Conservation (phyloP, 2,797 vertebrate species). For the Bufotes viridis region DNA sequence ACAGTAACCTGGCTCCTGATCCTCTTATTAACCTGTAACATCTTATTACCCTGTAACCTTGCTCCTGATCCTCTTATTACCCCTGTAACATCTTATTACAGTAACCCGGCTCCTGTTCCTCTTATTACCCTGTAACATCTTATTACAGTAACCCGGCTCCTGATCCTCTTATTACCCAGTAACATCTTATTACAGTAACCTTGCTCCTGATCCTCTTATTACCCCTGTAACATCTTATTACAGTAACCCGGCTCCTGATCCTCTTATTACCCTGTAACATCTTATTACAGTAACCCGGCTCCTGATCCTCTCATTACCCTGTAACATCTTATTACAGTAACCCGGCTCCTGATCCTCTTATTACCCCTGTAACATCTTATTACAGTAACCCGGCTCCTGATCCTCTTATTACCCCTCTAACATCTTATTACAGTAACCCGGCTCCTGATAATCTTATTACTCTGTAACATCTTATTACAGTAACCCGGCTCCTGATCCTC, state of each 20-base stretch:
- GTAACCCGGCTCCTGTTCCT: slow-evolving; percentile 10
- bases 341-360: slow-evolving; percentile 12
- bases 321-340: slow-evolving; percentile 21
- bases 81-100: slow-evolving; percentile 17
- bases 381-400: slow-evolving; percentile 20
- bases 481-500: slow-evolving; percentile 19
- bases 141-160: slow-evolving; percentile 39
- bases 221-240: slow-evolving; percentile 14
- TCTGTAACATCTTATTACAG: slow-evolving; percentile 10
- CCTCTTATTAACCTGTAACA: slow-evolving; percentile 2
- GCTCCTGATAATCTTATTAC: slow-evolving; percentile 5
- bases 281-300: slow-evolving; percentile 22
- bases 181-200: slow-evolving; percentile 30
- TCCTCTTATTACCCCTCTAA: slow-evolving; percentile 27
- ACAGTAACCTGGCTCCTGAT: slow-evolving; percentile 12
- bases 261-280: slow-evolving; percentile 10
- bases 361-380: slow-evolving; percentile 24
- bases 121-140: slow-evolving; percentile 37
- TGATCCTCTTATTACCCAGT: slow-evolving; percentile 25
- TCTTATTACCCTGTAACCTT: neutral
- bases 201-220: slow-evolving; percentile 9
- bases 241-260: slow-evolving; percentile 16
- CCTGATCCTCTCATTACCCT: slow-evolving; percentile 9
- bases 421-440: neutral
- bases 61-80: slow-evolving; percentile 4